Percentiles rank a stretch among this genome's conserved stretches.
Conservation (phyloP, 2,888 invertebrate species). For the Elgonia sp. region DNA sequence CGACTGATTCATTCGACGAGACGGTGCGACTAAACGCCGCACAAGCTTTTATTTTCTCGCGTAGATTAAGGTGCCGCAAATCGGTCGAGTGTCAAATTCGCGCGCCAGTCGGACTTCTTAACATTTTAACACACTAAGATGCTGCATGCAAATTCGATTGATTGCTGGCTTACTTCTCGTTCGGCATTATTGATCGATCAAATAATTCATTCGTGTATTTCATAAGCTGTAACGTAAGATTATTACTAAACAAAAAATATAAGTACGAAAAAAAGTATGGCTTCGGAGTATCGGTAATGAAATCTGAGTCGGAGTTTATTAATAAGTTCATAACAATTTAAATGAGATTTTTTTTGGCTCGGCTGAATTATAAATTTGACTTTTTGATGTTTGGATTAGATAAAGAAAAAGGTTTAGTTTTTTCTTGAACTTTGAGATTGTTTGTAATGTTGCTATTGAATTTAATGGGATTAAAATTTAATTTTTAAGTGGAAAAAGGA, state of each 20-base stretch:
- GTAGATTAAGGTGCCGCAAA: slow-evolving; percentile 58
- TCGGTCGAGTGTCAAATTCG: slow-evolving; percentile 54
- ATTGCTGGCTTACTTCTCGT: slow-evolving; percentile 9
- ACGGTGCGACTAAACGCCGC: slow-evolving; percentile 56
- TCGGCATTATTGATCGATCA: slow-evolving; percentile 32
- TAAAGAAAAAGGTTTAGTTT: no score
- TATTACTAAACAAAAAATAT: not conserved
- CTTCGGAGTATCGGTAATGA: slow-evolving; percentile 22
- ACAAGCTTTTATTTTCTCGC: slow-evolving; percentile 52
- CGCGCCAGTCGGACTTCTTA: slow-evolving; percentile 20
- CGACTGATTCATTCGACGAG: slow-evolving; percentile 81
- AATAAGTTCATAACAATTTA: slow-evolving; percentile 20
- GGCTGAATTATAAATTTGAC: not conserved
- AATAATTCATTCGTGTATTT: not conserved
- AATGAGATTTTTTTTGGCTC: not conserved
- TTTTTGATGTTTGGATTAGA: no score
- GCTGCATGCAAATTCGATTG: slow-evolving; percentile 43
- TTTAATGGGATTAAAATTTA: no score
- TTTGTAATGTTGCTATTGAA: no score
- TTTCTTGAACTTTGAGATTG: no score
- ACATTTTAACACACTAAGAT: slow-evolving; percentile 6
- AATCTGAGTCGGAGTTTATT: slow-evolving; percentile 32
- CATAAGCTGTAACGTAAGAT: not conserved
- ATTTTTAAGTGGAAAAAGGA: no score
- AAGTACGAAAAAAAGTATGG: not conserved